Evolutionary conservation across 2,113 vertebrate genomes (phyloP), one percentile per base, ranked within the genome.

Genomic region (Pithys albifrons): DNA sequence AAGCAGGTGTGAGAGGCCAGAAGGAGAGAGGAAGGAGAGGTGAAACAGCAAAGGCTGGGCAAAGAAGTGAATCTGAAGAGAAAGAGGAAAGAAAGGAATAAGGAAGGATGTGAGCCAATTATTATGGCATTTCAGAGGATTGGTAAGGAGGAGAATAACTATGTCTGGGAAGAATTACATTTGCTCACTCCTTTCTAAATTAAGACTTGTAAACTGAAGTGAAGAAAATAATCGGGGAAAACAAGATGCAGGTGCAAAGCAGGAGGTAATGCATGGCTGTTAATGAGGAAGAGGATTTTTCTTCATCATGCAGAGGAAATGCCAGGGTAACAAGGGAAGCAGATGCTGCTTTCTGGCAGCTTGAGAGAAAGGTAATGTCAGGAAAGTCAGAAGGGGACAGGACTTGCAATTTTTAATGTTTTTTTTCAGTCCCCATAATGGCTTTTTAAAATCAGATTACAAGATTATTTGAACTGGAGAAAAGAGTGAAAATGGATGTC

Each of bases 211-310:
- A 85, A 84, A 92, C 65, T 70, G 18, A 81, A 89, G 55, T n/a
- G 45, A 88, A 85, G 52, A 92, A 75, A 86, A 91, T 85, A 78
- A 91, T 62, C 62, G 61, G 17, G 35, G 59, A 31, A 89, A 79
- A 62, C 25, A 73, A 84, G 69, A 71, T 83, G 79, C 85, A 97
- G 92, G 88, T 97, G 95, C 81, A 94, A 92, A 95, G 45, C 65
- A 93, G 78, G 48, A 14, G 46, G 71, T 54, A 83, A 76, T 92
- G 69, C 2, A 6, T 43, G 58, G 37, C 55, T 43, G 12, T 43
- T 94, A 96, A 96, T 57, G 89, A 97, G 89, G 91, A 97, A 94
- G 81, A 86, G 85, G 89, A 91, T 62, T 95, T 94, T 97, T 93
- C 91, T 94, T 90, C 29, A 6, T 87, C 66, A 57, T 0, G 0